Percentiles rank a stretch among this genome's conserved stretches.
Evolutionary conservation across 1,140 invertebrate species (phyloP).

Genomic region (Dinothrombium tinctorium): DNA sequence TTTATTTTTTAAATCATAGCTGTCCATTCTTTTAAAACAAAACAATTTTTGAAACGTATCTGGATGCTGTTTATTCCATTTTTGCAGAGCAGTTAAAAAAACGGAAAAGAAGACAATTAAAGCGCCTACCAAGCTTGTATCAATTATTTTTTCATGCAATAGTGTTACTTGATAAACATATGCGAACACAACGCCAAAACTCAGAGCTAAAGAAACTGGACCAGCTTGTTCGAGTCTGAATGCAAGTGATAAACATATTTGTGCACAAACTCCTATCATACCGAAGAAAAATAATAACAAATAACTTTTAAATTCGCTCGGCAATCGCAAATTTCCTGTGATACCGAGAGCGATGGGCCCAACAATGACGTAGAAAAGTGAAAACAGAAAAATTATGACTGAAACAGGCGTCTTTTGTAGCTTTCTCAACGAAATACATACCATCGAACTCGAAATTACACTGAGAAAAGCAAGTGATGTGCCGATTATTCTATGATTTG

Average conservation of each 20-base stretch:
- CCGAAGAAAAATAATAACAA: not conserved
- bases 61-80: not conserved
- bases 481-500: not conserved
- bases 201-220: conserved; percentile 60
- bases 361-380: not conserved
- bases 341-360: not conserved
- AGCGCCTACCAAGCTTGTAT: not conserved
- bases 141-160: not conserved
- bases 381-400: conserved; percentile 45
- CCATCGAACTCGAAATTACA: conserved; percentile 32
- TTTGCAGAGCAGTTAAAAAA: not conserved
- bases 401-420: conserved; percentile 63
- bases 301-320: not conserved
- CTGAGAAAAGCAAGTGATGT: conserved; percentile 1
- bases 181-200: conserved; percentile 66
- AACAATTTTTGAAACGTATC: too few relatives aligned
- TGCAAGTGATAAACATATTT: conserved; percentile 57
- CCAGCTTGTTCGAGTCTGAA: conserved; percentile 67
- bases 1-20: too few relatives aligned
- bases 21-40: too few relatives aligned
- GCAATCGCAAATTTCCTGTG: not conserved
- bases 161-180: conserved; percentile 49
- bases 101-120: not conserved
- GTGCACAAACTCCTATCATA: conserved; percentile 46
- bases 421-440: conserved; percentile 41